phyloP scores from a whole-genome alignment of 1,140 invertebrate genomes.

The Nasonia giraulti region DNA sequence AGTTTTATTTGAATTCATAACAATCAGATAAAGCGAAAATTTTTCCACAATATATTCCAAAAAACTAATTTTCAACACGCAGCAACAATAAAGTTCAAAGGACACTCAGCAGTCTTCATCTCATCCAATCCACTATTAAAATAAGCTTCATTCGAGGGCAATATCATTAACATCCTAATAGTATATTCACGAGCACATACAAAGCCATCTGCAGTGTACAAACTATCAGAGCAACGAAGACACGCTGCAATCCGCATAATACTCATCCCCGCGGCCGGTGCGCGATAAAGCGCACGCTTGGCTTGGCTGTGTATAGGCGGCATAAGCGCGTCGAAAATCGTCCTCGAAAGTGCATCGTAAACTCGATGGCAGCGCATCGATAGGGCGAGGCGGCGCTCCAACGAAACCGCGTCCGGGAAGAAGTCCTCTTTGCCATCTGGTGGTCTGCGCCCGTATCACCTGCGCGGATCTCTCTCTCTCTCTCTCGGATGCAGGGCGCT shows the following conservation, averaged over 20 bases:
- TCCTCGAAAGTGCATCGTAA: constrained; percentile 8
- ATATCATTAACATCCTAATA: neutral
- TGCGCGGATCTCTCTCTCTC: constrained; percentile 54
- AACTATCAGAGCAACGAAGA: neutral
- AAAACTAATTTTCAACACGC: too few species aligned
- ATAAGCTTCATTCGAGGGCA: neutral
- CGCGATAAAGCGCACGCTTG: neutral
- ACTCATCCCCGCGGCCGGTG: neutral
- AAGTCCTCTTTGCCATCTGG: constrained; percentile 72
- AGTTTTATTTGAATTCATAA: too few species aligned
- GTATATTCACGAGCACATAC: neutral
- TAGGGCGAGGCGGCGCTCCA: constrained; percentile 31
- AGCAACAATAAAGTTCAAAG: too few species aligned
- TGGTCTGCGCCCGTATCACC: constrained; percentile 64
- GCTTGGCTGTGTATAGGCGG: neutral
- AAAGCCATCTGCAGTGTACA: neutral
- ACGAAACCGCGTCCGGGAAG: constrained; percentile 54
- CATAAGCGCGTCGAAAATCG: neutral
- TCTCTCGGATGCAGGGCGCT: constrained; percentile 61
- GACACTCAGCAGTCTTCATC: too few species aligned
- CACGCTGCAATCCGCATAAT: neutral
- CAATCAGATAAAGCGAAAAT: too few species aligned
- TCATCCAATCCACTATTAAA: neutral
- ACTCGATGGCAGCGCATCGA: constrained; percentile 48
- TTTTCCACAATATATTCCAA: too few species aligned